A percentile compares a stretch with the other conserved stretches of the same genome.
Conservation (phyloP, 2,113 vertebrate genomes). For the Prietella phreatophila region DNA sequence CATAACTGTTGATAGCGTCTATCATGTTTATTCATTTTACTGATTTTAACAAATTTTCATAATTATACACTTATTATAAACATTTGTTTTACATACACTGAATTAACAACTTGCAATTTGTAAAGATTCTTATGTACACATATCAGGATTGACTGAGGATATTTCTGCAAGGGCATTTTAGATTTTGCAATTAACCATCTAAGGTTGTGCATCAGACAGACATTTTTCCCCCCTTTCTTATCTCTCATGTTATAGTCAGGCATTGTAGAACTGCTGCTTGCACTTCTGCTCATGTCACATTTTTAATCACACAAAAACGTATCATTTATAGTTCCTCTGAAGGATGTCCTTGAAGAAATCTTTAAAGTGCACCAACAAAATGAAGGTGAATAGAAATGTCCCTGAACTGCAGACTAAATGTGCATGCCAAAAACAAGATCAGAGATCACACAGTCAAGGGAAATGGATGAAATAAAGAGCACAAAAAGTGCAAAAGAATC, state of each 20-base stretch:
- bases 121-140: background rate
- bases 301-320: conserved; percentile 29
- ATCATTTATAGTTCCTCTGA: conserved; percentile 40
- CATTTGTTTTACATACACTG: conserved; percentile 2
- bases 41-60: background rate
- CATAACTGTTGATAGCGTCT: background rate
- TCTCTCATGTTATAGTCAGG: conserved; percentile 3
- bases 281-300: conserved; percentile 33
- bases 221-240: conserved; percentile 2
- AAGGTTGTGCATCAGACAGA: background rate
- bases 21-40: conserved; percentile 16
- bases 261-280: background rate
- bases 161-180: background rate
- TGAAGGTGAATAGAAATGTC: background rate
- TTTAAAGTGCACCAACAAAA: conserved; percentile 3
- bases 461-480: conserved; percentile 25
- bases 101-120: background rate
- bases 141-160: background rate
- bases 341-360: conserved; percentile 12
- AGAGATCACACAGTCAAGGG: background rate
- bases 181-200: background rate
- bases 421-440: conserved; percentile 9
- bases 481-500: conserved; percentile 46
- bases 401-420: background rate
- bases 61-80: background rate